Evolutionary conservation across 2,888 invertebrate species (phyloP).

Genomic region (Mongoloraphidia duomilia): DNA sequence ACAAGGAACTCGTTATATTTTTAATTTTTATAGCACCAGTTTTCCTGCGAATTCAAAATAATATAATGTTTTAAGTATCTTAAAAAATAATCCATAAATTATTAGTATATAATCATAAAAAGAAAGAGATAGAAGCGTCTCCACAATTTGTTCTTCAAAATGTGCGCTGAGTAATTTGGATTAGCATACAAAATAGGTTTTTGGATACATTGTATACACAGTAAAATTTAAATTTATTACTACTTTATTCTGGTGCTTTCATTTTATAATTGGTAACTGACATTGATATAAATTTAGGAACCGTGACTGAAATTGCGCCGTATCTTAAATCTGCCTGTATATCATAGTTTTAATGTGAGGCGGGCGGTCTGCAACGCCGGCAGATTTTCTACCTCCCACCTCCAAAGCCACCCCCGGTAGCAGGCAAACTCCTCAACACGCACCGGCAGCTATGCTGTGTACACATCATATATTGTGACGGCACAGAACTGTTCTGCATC

Average conservation of each 20-base stretch:
- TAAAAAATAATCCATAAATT: too few species aligned
- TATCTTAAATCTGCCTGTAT: slow-evolving; percentile 33
- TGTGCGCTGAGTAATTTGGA: slow-evolving; percentile 3
- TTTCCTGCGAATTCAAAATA: too few species aligned
- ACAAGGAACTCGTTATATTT: too few species aligned
- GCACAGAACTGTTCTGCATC: too few species aligned
- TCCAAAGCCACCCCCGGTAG: too few species aligned
- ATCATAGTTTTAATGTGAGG: slow-evolving; percentile 33
- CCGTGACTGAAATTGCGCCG: slow-evolving; percentile 31
- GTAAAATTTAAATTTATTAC: slow-evolving; percentile 29
- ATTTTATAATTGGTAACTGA: slow-evolving; percentile 33
- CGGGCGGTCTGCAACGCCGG: slow-evolving; percentile 6
- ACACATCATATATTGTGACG: slow-evolving; percentile 4
- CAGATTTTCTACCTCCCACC: slow-evolving; percentile 22
- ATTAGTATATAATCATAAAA: too few species aligned
- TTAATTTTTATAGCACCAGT: too few species aligned
- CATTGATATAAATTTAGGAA: slow-evolving; percentile 34
- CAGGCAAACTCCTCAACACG: too few species aligned
- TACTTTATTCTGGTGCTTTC: slow-evolving; percentile 24
- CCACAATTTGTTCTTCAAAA: slow-evolving; percentile 5
- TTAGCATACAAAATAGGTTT: slow-evolving; percentile 7
- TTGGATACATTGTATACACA: slow-evolving; percentile 3
- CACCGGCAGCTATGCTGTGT: not conserved
- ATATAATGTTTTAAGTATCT: too few species aligned
- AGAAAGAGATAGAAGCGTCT: too few species aligned